Percentiles rank a stretch among this genome's conserved stretches.
Evolutionary conservation across 1,140 invertebrate genomes (phyloP).

Genomic region (Bathynomus jamesi): DNA sequence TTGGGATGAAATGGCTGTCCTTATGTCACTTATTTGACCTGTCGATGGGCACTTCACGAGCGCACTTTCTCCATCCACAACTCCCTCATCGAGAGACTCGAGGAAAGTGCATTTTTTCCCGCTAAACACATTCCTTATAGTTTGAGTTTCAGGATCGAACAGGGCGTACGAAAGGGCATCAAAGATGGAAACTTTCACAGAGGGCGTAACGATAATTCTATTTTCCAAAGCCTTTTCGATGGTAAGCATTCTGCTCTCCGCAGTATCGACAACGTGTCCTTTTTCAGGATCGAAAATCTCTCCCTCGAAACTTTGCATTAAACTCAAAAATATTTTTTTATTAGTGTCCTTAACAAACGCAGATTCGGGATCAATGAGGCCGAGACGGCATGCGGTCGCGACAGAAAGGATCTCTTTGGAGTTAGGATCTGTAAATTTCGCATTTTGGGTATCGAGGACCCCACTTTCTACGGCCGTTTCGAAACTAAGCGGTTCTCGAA

Average conservation of each 20-base stretch:
- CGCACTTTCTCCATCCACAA: slow-evolving; percentile 74
- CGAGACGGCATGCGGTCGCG: slow-evolving; percentile 70
- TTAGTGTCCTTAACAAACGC: slow-evolving; percentile 77
- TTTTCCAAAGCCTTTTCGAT: slow-evolving; percentile 64
- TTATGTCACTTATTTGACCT: slow-evolving; percentile 63
- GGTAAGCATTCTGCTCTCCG: slow-evolving; percentile 67
- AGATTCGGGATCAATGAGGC: slow-evolving; percentile 77
- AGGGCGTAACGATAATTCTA: slow-evolving; percentile 65
- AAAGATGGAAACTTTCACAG: slow-evolving; percentile 65
- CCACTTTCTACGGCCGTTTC: slow-evolving; percentile 65
- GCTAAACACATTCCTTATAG: slow-evolving; percentile 69
- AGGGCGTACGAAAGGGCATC: slow-evolving; percentile 72
- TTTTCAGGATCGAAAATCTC: slow-evolving; percentile 81
- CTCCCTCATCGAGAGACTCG: slow-evolving; percentile 64
- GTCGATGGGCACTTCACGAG: slow-evolving; percentile 70
- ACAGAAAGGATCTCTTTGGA: slow-evolving; percentile 62
- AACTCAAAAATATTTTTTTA: slow-evolving; percentile 68
- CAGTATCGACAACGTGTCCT: slow-evolving; percentile 69
- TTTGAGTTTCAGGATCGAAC: slow-evolving; percentile 69
- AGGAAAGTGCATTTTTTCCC: slow-evolving; percentile 56
- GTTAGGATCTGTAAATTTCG: slow-evolving; percentile 65
- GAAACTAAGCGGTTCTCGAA: slow-evolving; percentile 63
- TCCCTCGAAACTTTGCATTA: slow-evolving; percentile 74
- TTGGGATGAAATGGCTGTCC: slow-evolving; percentile 52
- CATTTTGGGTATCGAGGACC: slow-evolving; percentile 60